Base-by-base conservation (phyloP, 2,888 invertebrate genomes). In the Pterostichus niger region DNA sequence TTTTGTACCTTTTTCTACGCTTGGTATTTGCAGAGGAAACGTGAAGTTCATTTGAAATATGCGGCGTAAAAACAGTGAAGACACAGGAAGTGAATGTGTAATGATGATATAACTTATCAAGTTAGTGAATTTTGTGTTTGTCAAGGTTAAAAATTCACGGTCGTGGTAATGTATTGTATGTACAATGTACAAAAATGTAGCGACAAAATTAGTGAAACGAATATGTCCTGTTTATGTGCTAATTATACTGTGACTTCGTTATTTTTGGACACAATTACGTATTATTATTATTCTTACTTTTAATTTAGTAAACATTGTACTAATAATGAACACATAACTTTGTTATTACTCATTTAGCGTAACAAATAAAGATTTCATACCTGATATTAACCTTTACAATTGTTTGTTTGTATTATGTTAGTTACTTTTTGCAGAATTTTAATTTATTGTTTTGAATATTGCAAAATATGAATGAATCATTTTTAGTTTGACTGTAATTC, bases 351-450 rank as follows among this genome's bases (percentile, higher is more conserved):
- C 49, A 49, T 13, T 11, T 49, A 49, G 5, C 49, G 11, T 49
- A 49, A 11, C 49, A n/a, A 49, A 40, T 9, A 40, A 40, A 9
- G 40, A 40, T 40, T 49, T 49, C 13, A 49, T 49, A 49, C 13
- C 9, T n/a, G 49, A 49, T n/a, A 49, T 49, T 49, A 49, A 49
- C 49, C n/a, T 49, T 40, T 40, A 49, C 49, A n/a, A 49, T 49
- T 11, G n/a, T 49, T 49, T 44, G 5, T 44, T 44, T 44, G 1
- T 44, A 44, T 44, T 10, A 44, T 44, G 44, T 11, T 44, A 1
- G 44, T 1, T 10, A 11, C 44, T 10, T 49, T 49, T 49, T 49
- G 49, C 49, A 6, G 49, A 49, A 49, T 49, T 49, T 11, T 10
- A 49, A 49, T 46, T 46, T 46, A n/a, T 2, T 49, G 49, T 49